Evolutionary conservation across 2,797 vertebrate species (phyloP).

Genomic region (Steatocranus sp.): DNA sequence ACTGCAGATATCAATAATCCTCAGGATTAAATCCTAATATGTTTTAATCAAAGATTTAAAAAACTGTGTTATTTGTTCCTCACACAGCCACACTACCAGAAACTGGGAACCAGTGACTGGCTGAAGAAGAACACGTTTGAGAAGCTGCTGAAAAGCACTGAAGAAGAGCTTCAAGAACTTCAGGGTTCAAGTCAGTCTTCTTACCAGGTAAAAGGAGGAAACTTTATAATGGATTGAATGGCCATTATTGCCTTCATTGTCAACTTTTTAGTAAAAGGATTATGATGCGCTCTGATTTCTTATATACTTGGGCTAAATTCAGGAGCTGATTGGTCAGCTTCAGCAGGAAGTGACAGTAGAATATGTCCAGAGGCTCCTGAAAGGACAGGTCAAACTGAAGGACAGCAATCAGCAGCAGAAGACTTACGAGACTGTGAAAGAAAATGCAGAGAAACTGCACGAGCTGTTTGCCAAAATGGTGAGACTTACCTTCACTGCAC

Average conservation of each 20-base stretch:
- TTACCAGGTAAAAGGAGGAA: slow-evolving; percentile 50
- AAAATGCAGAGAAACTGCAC: slow-evolving; percentile 66
- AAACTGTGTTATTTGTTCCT: rapidly evolving
- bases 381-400: slow-evolving; percentile 77
- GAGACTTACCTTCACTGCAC: slow-evolving; percentile 14
- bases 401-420: slow-evolving; percentile 62
- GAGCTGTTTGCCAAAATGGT: slow-evolving; percentile 72
- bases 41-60: rapidly evolving
- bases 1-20: too few relatives aligned
- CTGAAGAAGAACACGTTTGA: slow-evolving; percentile 40
- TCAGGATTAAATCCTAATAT: too few relatives aligned
- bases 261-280: background rate
- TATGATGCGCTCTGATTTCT: background rate
- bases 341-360: slow-evolving; percentile 79
- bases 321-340: slow-evolving; percentile 79
- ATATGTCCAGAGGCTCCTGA: slow-evolving; percentile 82
- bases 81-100: slow-evolving; percentile 56
- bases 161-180: slow-evolving; percentile 26
- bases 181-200: background rate
- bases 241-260: background rate
- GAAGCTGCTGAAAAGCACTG: slow-evolving; percentile 32
- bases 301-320: background rate
- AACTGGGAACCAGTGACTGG: slow-evolving; percentile 67
- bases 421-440: slow-evolving; percentile 58
- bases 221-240: background rate